Base-by-base conservation (phyloP, 2,113 vertebrate genomes). In the Oncorhynchus gorbuscha region DNA sequence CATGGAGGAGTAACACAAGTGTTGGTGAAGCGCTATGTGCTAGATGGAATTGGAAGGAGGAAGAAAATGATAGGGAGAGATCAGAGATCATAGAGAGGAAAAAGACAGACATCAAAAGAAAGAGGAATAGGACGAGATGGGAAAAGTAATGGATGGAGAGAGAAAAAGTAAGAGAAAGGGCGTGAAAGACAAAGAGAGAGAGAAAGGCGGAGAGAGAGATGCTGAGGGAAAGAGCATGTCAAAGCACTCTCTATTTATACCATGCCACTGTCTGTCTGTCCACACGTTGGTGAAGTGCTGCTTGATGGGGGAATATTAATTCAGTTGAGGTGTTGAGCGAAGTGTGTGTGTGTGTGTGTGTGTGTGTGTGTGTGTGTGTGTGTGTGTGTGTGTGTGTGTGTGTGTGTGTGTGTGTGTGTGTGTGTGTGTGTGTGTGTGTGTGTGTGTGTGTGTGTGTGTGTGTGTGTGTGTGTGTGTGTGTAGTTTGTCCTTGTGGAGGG, bases 401-500 rank as follows among this genome's bases (percentile, higher is more conserved):
- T 32, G 5, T 32, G 35, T 35, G 6, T 6, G 32, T 35, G 32
- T 35, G 32, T 35, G 32, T 35, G 35, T 35, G 35, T 35, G 35
- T 7, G 35, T 35, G 35, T 7, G 5, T 35, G 35, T 35, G 35
- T 35, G 35, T 35, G 35, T 35, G 35, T 35, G 35, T 35, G 35
- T 35, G 6, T 35, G 35, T 7, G 49, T 51, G 49, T 18, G 74
- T 87, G 9, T 24, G 24, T 24, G 24, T 24, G 24, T 24, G 24
- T 24, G 24, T 3, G 9, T 51, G 49, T 16, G 49, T 51, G 49
- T 18, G 74, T 87, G 85, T 87, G 89, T 83, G 85, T 83, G 72
- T 39, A 30, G 76, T 89, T 82, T 86, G 89, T 92, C 87, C 86
- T 90, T 91, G 89, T 67, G 75, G 59, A 74, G 78, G 78, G 59